These are phyloP conservation scores for Agrochola lota DNA, from an alignment of 2,888 invertebrate species.

Conservation along the genomic window DNA sequence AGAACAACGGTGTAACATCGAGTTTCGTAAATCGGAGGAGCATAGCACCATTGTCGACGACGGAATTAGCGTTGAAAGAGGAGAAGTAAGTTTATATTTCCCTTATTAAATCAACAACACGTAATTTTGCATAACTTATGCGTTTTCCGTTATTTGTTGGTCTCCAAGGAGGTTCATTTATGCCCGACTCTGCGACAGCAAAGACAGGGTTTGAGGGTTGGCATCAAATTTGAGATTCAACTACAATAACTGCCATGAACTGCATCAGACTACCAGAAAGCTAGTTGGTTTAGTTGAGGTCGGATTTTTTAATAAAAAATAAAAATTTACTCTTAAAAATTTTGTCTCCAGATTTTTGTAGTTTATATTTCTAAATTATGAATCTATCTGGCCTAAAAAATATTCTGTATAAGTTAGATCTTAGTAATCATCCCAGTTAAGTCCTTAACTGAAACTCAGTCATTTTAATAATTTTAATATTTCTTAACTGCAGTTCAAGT, in stretches of 20 bases:
- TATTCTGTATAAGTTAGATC: too few species aligned
- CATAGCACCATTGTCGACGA: constrained; percentile 82
- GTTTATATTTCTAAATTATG: not conserved
- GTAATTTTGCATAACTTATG: not conserved
- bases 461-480: too few species aligned
- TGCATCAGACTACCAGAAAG: not conserved
- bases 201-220: not conserved
- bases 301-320: too few species aligned
- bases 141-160: not conserved
- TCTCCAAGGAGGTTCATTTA: not conserved
- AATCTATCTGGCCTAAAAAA: not conserved
- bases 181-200: not conserved
- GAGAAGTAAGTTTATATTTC: constrained; percentile 82
- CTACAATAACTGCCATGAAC: not conserved
- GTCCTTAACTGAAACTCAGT: not conserved
- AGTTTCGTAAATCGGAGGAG: constrained; percentile 79
- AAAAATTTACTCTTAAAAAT: too few species aligned
- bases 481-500: too few species aligned
- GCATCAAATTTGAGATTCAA: not conserved
- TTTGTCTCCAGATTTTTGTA: too few species aligned
- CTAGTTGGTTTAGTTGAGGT: not conserved
- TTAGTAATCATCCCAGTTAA: not conserved
- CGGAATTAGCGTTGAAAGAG: constrained; percentile 79
- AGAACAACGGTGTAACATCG: constrained; percentile 74
- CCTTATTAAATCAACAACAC: not conserved